Evolutionary conservation across 1,140 invertebrate species (phyloP).

Genomic region (Ceratina australensis): DNA sequence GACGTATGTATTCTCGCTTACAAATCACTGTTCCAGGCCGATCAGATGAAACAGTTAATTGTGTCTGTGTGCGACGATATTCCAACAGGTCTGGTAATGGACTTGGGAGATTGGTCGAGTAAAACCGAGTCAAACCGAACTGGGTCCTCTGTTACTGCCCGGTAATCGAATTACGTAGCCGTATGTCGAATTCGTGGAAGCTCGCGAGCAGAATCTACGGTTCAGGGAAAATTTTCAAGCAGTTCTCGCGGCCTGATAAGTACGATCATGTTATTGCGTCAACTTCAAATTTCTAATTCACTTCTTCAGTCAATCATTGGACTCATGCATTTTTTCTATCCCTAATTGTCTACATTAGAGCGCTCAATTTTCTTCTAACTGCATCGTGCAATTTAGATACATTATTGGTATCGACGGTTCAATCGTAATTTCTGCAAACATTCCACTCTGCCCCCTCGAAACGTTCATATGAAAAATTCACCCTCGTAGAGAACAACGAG

Average conservation of each 20-base stretch:
- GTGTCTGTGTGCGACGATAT: slow-evolving; percentile 25
- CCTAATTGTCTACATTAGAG: too few species aligned
- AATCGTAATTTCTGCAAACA: slow-evolving; percentile 7
- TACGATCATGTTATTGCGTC: too few species aligned
- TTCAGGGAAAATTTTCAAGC: slow-evolving; percentile 10
- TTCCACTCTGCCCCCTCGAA: background rate
- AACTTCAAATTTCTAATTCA: too few species aligned
- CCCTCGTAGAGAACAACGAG: slow-evolving; percentile 17
- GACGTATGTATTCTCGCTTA: background rate
- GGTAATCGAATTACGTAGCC: slow-evolving; percentile 59
- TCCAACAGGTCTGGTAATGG: slow-evolving; percentile 29
- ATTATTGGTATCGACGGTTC: background rate
- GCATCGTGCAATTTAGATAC: background rate
- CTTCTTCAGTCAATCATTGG: too few species aligned
- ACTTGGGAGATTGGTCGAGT: slow-evolving; percentile 43
- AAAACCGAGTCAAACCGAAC: slow-evolving; percentile 51
- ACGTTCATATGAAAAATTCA: slow-evolving; percentile 37
- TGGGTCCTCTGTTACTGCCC: slow-evolving; percentile 48
- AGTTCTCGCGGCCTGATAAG: slow-evolving; percentile 5
- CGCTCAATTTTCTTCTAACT: too few species aligned
- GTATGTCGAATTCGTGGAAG: slow-evolving; percentile 57
- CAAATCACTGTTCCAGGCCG: slow-evolving; percentile 21
- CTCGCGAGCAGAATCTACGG: slow-evolving; percentile 15
- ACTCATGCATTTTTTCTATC: too few species aligned
- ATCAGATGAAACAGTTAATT: slow-evolving; percentile 43